Percentiles rank a stretch among this genome's conserved stretches.
Evolutionary conservation across 2,113 vertebrate species (phyloP).

Genomic region (Erythrocercus mccallii): DNA sequence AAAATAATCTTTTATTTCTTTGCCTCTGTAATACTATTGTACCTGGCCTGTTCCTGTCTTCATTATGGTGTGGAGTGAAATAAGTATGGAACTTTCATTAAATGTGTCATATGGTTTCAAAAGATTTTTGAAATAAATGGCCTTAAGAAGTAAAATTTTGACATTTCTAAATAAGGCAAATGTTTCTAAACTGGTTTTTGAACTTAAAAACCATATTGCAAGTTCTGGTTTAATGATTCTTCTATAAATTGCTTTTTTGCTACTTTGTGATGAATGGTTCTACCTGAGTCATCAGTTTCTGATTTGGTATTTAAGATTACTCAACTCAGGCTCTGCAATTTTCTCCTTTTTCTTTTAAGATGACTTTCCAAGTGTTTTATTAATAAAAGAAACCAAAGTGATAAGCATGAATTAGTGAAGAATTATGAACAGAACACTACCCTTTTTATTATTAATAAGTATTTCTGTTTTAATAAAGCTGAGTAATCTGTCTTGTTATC

Average conservation of each 20-base stretch:
- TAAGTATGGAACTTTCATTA: neutral
- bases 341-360: neutral
- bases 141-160: neutral
- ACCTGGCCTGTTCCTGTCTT: neutral
- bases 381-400: neutral
- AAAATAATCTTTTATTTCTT: neutral
- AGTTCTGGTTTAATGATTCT: neutral
- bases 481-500: neutral
- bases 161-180: neutral
- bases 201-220: neutral
- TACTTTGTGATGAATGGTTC: neutral
- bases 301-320: neutral
- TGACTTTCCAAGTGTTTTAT: neutral
- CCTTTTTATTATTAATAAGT: neutral
- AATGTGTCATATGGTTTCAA: neutral
- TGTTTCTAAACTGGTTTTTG: neutral
- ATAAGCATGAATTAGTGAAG: neutral
- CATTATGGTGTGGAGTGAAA: neutral
- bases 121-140: neutral
- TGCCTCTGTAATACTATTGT: neutral
- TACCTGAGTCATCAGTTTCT: neutral
- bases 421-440: neutral
- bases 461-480: neutral
- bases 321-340: neutral
- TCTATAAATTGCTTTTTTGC: neutral